Percentiles rank a stretch among this genome's conserved stretches.
Conservation (phyloP, 2,888 invertebrate species). For the Ennomos erosarius region DNA sequence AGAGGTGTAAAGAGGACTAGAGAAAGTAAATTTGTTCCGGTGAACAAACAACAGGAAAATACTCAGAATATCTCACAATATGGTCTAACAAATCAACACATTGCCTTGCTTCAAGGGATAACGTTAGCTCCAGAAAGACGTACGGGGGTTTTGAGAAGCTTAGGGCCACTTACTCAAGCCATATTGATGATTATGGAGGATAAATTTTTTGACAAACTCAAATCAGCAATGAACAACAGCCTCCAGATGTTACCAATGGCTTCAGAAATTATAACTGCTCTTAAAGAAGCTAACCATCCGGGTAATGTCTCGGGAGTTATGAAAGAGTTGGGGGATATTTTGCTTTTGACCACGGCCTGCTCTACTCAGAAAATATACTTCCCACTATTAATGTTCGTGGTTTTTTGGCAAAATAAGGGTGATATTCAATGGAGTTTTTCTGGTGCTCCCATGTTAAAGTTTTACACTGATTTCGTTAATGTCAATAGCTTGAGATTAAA, state of each 20-base stretch:
- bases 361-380: slow-evolving; percentile 41
- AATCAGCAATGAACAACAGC: slow-evolving; percentile 32
- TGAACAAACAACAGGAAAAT: no score
- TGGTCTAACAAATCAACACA: slow-evolving; percentile 5
- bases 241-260: slow-evolving; percentile 47
- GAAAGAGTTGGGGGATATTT: slow-evolving; percentile 43
- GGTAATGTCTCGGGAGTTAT: slow-evolving; percentile 40
- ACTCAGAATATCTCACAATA: no score
- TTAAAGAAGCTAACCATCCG: slow-evolving; percentile 38
- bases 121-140: slow-evolving; percentile 37
- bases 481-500: slow-evolving; percentile 7
- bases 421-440: slow-evolving; percentile 34
- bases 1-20: no score
- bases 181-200: slow-evolving; percentile 38
- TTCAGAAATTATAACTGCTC: slow-evolving; percentile 23
- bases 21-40: no score
- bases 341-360: slow-evolving; percentile 39
- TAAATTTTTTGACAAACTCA: slow-evolving; percentile 33
- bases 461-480: slow-evolving; percentile 5
- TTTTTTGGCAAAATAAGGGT: slow-evolving; percentile 22
- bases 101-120: slow-evolving; percentile 29
- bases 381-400: slow-evolving; percentile 23
- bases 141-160: slow-evolving; percentile 34
- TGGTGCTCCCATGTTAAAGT: slow-evolving; percentile 30
- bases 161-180: slow-evolving; percentile 37